Evolutionary conservation across 1,140 invertebrate species (phyloP), one percentile per base, ranked within the genome.

Genomic region (Drosophila leontia): DNA sequence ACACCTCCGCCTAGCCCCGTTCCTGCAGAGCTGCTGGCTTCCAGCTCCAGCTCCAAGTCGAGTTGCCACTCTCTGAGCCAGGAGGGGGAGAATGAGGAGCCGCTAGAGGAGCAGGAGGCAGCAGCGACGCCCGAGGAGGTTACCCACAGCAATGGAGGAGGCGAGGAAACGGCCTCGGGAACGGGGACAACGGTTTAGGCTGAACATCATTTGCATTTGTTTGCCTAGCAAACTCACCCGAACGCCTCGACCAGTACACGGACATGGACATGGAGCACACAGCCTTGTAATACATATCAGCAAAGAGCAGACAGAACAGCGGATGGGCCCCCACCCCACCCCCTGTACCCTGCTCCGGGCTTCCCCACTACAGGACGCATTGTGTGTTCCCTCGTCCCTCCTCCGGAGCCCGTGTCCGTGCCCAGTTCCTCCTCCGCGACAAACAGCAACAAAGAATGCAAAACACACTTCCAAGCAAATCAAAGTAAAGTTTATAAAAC

Each of bases 401-500:
- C 44, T 19, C 11, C 1, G 11, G 5, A 29, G 26, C 5, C 26
- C 19, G 44, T 45, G 23, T 26, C 35, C 29, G 37, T 13, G 15
- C 17, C 12, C 19, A 15, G 39, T 41, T 34, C 51, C 37, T 60
- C 29, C 50, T 34, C 26, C 17, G 3, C n/a, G 26, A 17, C 51
- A 50, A 50, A 11, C 32, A 37, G 42, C 39, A 53, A 71, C 50
- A 63, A 70, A 70, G 63, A 47, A 42, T 68, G 57, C 63, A 45
- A 71, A 19, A 29, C 26, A 60, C 74, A 83, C 80, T 82, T 82
- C 80, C 80, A 82, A 60, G 62, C 26, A 68, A 78, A 78, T 78
- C 75, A 84, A 81, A 81, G 65, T 77, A 78, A 64, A 58, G 72
- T 85, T 85, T 84, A 81, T 77, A 83, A 81, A 86, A 82, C 82